Percentiles rank a stretch among this genome's conserved stretches.
These are phyloP conservation scores for Formica aserva DNA, from an alignment of 2,888 invertebrate species.

Conservation along the genomic window DNA sequence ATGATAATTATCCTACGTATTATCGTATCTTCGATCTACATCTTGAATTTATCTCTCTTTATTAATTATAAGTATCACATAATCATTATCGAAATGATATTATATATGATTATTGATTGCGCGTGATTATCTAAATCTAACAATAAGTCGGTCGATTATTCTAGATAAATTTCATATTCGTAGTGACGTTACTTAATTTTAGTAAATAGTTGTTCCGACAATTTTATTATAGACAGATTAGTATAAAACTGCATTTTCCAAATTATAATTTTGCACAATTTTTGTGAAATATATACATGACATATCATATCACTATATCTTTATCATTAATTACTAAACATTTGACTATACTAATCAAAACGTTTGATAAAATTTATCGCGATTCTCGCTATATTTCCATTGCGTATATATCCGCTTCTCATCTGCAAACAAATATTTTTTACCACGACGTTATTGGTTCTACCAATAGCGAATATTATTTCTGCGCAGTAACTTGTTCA, in stretches of 20 bases:
- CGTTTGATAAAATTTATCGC: not conserved
- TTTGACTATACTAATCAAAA: constrained; percentile 4
- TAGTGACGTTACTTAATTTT: not conserved
- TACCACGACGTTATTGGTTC: not conserved
- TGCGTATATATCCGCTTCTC: not conserved
- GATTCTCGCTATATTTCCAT: not conserved
- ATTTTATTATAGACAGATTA: not conserved
- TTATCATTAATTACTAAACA: not conserved
- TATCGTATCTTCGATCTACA: not conserved
- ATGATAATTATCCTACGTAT: not conserved
- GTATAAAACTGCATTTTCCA: not conserved
- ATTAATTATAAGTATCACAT: not conserved
- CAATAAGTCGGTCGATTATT: not conserved
- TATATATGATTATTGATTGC: not conserved
- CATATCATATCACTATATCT: not conserved
- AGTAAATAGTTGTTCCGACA: not conserved
- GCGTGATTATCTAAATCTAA: not conserved
- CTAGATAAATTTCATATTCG: not conserved
- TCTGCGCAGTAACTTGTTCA: constrained; percentile 20
- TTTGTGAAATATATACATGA: not conserved
- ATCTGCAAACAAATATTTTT: constrained; percentile 16
- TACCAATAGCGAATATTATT: constrained; percentile 14
- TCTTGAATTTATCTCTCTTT: not conserved
- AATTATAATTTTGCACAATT: not conserved
- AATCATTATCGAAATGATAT: not conserved